Evolutionary conservation across 2,888 invertebrate species (phyloP).

Genomic region (Hyposoter didymator): DNA sequence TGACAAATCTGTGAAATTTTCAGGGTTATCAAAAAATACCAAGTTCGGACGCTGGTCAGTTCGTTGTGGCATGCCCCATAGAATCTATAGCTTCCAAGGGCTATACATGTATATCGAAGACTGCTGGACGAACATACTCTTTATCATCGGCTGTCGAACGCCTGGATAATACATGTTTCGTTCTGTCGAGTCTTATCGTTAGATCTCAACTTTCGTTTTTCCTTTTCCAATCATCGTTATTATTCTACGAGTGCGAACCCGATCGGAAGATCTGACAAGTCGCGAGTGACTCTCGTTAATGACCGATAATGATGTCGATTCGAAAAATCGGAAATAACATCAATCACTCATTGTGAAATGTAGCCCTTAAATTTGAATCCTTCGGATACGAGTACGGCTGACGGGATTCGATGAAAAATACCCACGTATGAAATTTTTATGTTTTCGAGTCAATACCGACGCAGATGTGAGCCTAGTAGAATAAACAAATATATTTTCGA

Average conservation of each 20-base stretch:
- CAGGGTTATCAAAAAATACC: no score
- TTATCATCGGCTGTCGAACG: constrained; percentile 25
- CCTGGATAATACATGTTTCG: constrained; percentile 9
- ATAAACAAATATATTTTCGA: no score
- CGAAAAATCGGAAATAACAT: background rate
- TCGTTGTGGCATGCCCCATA: no score
- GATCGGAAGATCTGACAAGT: constrained; percentile 12
- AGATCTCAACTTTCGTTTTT: constrained; percentile 18
- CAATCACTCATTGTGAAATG: background rate
- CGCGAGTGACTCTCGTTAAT: constrained; percentile 12
- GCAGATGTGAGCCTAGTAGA: no score
- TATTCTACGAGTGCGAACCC: constrained; percentile 8
- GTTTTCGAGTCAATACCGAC: background rate
- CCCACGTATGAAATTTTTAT: background rate
- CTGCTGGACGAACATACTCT: constrained; percentile 21
- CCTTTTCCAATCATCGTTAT: constrained; percentile 14
- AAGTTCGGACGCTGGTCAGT: no score
- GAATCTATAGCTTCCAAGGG: background rate
- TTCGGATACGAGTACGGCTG: background rate
- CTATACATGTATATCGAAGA: background rate
- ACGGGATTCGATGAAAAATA: background rate
- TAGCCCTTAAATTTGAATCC: background rate
- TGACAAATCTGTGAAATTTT: no score
- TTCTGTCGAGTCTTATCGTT: constrained; percentile 5
- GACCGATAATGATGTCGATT: constrained; percentile 27